phyloP scores from a whole-genome alignment of 1,140 invertebrate species.

The Hydropsyche tenuis region DNA sequence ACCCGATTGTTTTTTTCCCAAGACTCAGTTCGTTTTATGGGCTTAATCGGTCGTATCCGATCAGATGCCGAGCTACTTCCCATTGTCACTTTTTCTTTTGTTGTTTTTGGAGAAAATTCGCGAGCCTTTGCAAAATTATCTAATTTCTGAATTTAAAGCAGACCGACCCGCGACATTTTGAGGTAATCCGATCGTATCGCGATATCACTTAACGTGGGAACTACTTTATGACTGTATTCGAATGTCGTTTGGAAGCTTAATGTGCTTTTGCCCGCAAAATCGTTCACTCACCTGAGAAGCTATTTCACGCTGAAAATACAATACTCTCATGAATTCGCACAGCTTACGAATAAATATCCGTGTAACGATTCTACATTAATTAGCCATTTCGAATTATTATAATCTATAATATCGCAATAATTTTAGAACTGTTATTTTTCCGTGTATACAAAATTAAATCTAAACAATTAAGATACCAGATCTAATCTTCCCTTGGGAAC shows the following conservation, averaged over 20 bases:
- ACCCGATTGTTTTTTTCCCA: slow-evolving; percentile 17
- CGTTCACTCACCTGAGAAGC: too few species aligned
- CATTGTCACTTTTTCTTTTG: slow-evolving; percentile 10
- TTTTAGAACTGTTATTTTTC: too few species aligned
- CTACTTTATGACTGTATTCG: neutral
- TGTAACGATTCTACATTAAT: too few species aligned
- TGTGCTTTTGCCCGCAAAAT: too few species aligned
- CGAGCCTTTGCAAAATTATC: neutral
- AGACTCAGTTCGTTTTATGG: neutral
- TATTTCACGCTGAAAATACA: too few species aligned
- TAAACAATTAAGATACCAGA: too few species aligned
- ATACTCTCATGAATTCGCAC: neutral
- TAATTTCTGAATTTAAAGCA: neutral
- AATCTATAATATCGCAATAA: too few species aligned
- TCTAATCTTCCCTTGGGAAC: too few species aligned
- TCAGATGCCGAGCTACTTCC: slow-evolving; percentile 9
- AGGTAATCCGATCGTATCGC: neutral
- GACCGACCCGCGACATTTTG: neutral
- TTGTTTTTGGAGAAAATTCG: neutral
- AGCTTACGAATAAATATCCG: too few species aligned
- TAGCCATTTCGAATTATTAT: too few species aligned
- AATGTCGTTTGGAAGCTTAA: neutral
- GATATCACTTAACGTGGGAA: neutral
- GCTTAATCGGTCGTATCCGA: slow-evolving; percentile 6
- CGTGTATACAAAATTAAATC: too few species aligned